Conservation (phyloP, 1,140 invertebrate species). For the Aphis gossypii region DNA sequence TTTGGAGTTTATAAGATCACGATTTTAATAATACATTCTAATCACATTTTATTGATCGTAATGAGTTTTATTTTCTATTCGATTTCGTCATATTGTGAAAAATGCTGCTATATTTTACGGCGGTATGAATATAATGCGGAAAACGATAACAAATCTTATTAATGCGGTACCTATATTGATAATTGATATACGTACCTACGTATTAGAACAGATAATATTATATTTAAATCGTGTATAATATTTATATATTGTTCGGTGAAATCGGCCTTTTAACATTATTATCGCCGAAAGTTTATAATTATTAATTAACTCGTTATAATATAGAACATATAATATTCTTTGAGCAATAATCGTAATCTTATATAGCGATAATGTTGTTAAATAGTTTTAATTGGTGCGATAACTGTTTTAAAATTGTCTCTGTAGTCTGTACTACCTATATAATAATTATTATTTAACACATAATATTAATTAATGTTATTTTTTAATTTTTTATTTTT, state of each 20-base stretch:
- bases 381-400: not conserved
- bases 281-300: not conserved
- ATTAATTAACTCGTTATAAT: not conserved
- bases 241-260: not conserved
- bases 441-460: not conserved
- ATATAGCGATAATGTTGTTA: not conserved
- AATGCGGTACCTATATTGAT: not conserved
- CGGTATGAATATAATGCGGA: not conserved
- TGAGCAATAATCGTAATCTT: not conserved
- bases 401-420: not conserved
- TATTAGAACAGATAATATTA: not conserved
- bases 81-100: not conserved
- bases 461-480: not conserved
- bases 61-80: not conserved
- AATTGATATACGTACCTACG: not conserved
- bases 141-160: conserved; percentile 1
- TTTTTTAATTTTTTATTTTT: not conserved
- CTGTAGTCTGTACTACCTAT: not conserved
- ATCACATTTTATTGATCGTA: not conserved
- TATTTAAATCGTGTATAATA: not conserved
- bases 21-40: not conserved
- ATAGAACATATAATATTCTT: not conserved
- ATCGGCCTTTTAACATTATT: not conserved
- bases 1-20: not conserved
- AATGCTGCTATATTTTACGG: not conserved